Conservation (phyloP, 2,113 vertebrate genomes). For the Scartelaos histophorus region DNA sequence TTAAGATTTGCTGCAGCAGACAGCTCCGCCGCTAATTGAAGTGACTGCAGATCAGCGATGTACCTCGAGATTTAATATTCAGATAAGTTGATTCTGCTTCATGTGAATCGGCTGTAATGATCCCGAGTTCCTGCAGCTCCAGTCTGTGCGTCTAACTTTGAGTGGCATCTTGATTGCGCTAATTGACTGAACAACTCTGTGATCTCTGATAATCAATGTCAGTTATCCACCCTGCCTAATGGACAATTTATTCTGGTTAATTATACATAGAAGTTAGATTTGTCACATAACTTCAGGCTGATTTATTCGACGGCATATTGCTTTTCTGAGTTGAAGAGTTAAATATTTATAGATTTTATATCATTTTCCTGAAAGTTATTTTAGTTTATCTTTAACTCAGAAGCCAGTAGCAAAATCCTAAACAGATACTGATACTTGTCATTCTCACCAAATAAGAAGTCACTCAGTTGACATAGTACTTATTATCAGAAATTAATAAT, state of each 20-base stretch:
- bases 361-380: not conserved
- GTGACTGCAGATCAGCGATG: slow-evolving; percentile 38
- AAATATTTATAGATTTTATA: not conserved
- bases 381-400: not conserved
- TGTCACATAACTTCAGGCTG: slow-evolving; percentile 30
- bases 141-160: slow-evolving; percentile 15
- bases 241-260: slow-evolving; percentile 57
- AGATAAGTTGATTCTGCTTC: slow-evolving; percentile 46
- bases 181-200: slow-evolving; percentile 59
- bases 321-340: not conserved
- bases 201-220: slow-evolving; percentile 60
- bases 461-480: too few species aligned
- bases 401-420: not conserved
- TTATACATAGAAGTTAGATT: slow-evolving; percentile 54
- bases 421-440: slow-evolving; percentile 10
- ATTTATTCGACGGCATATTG: slow-evolving; percentile 19
- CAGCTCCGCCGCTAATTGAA: slow-evolving; percentile 56
- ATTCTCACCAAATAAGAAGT: not conserved
- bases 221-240: slow-evolving; percentile 55
- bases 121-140: slow-evolving; percentile 21
- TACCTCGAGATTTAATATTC: slow-evolving; percentile 65
- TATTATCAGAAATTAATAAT: not conserved
- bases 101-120: slow-evolving; percentile 28
- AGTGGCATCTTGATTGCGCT: slow-evolving; percentile 45
- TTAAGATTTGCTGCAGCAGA: slow-evolving; percentile 62